These are phyloP conservation scores for Brachyptera putata DNA, from an alignment of 2,888 invertebrate species.

Conservation along the genomic window DNA sequence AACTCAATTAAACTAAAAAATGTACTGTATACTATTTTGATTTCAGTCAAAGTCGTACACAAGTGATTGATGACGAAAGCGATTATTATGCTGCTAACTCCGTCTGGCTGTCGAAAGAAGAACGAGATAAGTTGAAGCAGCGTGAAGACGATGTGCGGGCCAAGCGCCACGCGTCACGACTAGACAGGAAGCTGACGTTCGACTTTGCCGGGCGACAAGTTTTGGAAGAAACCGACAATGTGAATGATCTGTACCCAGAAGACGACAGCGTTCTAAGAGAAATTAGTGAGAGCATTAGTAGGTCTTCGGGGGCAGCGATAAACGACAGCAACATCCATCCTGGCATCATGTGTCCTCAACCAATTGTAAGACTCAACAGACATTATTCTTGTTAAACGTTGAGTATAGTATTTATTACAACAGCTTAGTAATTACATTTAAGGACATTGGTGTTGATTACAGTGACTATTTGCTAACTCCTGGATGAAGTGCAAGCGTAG, in stretches of 20 bases:
- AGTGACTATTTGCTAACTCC: too few species aligned
- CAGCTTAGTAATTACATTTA: too few species aligned
- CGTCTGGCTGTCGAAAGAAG: conserved; percentile 72
- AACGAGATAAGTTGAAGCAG: conserved; percentile 61
- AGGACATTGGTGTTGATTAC: too few species aligned
- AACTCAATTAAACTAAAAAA: too few species aligned
- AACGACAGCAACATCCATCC: conserved; percentile 34
- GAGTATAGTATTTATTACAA: too few species aligned
- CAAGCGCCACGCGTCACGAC: conserved; percentile 63
- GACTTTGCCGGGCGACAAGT: conserved; percentile 63
- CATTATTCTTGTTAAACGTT: neutral
- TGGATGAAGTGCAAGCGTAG: too few species aligned
- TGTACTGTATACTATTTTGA: too few species aligned
- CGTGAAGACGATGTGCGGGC: conserved; percentile 64
- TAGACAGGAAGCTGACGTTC: conserved; percentile 64
- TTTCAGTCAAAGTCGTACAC: conserved; percentile 63
- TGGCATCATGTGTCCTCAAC: conserved; percentile 38
- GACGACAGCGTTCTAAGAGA: conserved; percentile 45
- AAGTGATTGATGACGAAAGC: conserved; percentile 88
- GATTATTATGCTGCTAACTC: conserved; percentile 86
- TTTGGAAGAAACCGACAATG: conserved; percentile 47
- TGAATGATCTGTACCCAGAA: conserved; percentile 43
- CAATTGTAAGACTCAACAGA: conserved; percentile 33
- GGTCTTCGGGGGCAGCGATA: conserved; percentile 32
- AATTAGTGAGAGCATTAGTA: conserved; percentile 42